phyloP scores from a whole-genome alignment of 2,888 invertebrate species.

The Zeuzera pyrina region DNA sequence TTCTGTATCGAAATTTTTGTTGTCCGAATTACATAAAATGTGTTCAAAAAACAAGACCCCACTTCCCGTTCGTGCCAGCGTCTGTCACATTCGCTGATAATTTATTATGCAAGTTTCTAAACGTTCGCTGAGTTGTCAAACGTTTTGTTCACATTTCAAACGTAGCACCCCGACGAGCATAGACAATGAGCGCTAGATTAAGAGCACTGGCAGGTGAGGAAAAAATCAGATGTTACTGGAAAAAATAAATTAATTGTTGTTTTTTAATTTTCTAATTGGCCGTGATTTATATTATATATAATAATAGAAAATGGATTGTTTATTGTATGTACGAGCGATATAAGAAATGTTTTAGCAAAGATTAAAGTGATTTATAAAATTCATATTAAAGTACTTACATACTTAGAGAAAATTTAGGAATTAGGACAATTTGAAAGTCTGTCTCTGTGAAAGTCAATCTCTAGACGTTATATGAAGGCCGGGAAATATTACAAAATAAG shows the following conservation, averaged over 20 bases:
- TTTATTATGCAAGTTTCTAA: slow-evolving; percentile 38
- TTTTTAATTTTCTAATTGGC: not conserved
- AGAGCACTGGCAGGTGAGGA: slow-evolving; percentile 32
- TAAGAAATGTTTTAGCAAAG: too few species aligned
- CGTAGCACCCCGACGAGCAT: slow-evolving; percentile 37
- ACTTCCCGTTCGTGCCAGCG: slow-evolving; percentile 14
- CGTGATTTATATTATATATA: not conserved
- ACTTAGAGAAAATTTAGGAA: too few species aligned
- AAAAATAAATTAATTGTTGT: slow-evolving; percentile 10
- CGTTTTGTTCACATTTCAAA: slow-evolving; percentile 42
- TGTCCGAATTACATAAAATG: too few species aligned
- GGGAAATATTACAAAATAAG: too few species aligned
- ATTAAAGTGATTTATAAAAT: too few species aligned
- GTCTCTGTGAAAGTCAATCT: too few species aligned
- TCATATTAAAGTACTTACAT: too few species aligned
- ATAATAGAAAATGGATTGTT: too few species aligned
- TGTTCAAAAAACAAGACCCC: slow-evolving; percentile 3
- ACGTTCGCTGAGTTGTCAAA: slow-evolving; percentile 32
- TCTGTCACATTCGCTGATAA: slow-evolving; percentile 40
- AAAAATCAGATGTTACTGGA: slow-evolving; percentile 20
- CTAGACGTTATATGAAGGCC: too few species aligned
- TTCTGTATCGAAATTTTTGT: too few species aligned
- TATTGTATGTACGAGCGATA: too few species aligned
- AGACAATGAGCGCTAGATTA: slow-evolving; percentile 43
- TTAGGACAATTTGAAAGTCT: too few species aligned